Base-by-base conservation (phyloP, 2,113 vertebrate species). In the Carassius auratus region DNA sequence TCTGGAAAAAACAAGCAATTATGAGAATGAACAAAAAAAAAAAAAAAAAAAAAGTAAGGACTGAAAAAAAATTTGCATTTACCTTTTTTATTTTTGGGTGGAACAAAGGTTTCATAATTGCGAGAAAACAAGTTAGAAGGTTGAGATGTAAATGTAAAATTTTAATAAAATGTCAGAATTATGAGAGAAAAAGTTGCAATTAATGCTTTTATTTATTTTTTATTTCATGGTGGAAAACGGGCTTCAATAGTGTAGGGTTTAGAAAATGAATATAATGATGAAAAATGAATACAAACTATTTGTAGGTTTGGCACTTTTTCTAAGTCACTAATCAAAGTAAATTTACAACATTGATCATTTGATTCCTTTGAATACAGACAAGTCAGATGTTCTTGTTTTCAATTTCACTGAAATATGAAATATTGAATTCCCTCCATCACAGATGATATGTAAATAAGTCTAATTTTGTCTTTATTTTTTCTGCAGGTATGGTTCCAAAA, bases 401-500 rank as follows among this genome's bases (percentile, higher is more conserved):
- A 38, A 38, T 38, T 38, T 38, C 36, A 38, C 3, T 38, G 36
- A 38, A 38, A 38, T 38, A 38, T 38, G 36, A 42, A 42, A 38
- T 17, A 15, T 38, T 17, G 10, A 1, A 38, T 10, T 71, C 15
- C 33, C 17, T 71, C 33, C 33, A 4, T 71, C 68, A 21, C 52
- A 5, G 17, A 8, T 42, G 30, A 68, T 68, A 10, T 19, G 33
- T 69, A 69, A 69, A 69, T 19, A 4, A 36, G 8, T 19, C 33
- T 48, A 23, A 74, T 15, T 12, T 5, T 23, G n/a, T 26, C 69
- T 30, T 90, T 42, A n/a, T n/a, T 42, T n/a, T 42, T 92, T 84
- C 42, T 0, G 38, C 87, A 99, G 98, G 98, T 99, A 87, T 99
- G 98, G 98, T 99, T 99, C 93, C 98, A 99, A 93, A 99, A 99